Evolutionary conservation across 2,888 invertebrate species (phyloP).

Genomic region (Nephrotoma guestfalica): DNA sequence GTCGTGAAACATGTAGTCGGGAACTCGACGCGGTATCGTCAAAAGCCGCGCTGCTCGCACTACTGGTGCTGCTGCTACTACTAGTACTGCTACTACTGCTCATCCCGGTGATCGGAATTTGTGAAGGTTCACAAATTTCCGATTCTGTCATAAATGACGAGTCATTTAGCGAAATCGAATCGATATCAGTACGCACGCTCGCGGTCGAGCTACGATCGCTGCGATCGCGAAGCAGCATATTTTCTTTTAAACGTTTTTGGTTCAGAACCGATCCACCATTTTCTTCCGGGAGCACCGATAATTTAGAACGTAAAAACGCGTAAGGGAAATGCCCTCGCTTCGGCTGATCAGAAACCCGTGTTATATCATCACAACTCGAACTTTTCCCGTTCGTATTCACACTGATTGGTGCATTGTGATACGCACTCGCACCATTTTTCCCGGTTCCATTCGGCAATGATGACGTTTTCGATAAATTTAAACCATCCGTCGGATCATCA

Average conservation of each 20-base stretch:
- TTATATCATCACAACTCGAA: constrained; percentile 57
- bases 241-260: constrained; percentile 21
- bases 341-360: constrained; percentile 39
- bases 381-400: constrained; percentile 36
- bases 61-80: constrained; percentile 19
- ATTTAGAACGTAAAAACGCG: constrained; percentile 58
- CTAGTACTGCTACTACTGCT: constrained; percentile 10
- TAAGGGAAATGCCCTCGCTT: constrained; percentile 60
- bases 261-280: constrained; percentile 39
- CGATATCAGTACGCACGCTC: neutral
- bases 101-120: neutral
- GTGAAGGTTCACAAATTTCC: neutral
- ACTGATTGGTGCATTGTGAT: neutral
- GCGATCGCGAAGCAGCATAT: neutral
- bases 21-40: constrained; percentile 27
- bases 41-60: constrained; percentile 22
- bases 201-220: neutral
- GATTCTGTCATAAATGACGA: neutral
- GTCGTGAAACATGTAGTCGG: constrained; percentile 35
- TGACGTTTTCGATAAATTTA: constrained; percentile 39
- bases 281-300: constrained; percentile 65
- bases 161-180: neutral
- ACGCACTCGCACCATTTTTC: neutral
- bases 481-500: constrained; percentile 66
- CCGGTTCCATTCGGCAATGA: neutral